Evolutionary conservation across 2,888 invertebrate genomes (phyloP).

Genomic region (Coremacera marginata): DNA sequence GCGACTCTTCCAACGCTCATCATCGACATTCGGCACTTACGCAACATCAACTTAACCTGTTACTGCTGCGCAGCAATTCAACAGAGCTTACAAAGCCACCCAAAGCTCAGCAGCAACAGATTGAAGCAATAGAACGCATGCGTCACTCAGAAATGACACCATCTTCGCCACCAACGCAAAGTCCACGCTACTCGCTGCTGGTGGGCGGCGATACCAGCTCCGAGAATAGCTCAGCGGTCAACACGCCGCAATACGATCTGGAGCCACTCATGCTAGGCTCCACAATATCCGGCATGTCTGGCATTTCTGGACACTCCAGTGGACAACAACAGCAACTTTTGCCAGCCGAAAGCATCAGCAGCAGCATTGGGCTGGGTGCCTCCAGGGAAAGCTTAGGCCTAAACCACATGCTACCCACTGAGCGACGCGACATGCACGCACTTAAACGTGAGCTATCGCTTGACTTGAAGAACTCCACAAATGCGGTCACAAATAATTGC

Average conservation of each 20-base stretch:
- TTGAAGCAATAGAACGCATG: constrained; percentile 55
- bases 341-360: constrained; percentile 57
- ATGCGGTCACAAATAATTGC: neutral
- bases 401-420: constrained; percentile 44
- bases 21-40: constrained; percentile 30
- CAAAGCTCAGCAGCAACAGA: constrained; percentile 42
- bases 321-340: constrained; percentile 58
- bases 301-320: constrained; percentile 52
- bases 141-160: constrained; percentile 65
- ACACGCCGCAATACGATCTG: constrained; percentile 68
- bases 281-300: constrained; percentile 59
- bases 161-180: constrained; percentile 66
- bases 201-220: constrained; percentile 69
- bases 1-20: constrained; percentile 38
- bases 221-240: constrained; percentile 68
- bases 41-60: constrained; percentile 47
- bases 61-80: constrained; percentile 56
- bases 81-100: constrained; percentile 56
- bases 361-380: constrained; percentile 59
- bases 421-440: constrained; percentile 67
- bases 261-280: constrained; percentile 64
- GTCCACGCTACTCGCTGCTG: constrained; percentile 69
- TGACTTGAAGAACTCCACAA: constrained; percentile 58
- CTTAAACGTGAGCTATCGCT: constrained; percentile 68
- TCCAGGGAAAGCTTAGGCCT: constrained; percentile 64